Conservation (phyloP, 2,888 invertebrate species). For the Lasioglossum pauxillum region DNA sequence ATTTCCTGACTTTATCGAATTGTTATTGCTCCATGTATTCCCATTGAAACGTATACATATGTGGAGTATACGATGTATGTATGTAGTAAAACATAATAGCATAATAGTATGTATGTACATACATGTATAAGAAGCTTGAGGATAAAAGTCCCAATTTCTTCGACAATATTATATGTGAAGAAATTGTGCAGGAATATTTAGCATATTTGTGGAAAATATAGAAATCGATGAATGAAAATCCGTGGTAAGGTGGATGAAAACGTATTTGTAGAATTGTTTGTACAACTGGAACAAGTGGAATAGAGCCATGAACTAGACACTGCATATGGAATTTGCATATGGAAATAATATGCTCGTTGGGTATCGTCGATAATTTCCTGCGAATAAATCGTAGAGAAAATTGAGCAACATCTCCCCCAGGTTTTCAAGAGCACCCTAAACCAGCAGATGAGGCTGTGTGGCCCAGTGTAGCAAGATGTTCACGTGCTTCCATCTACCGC, state of each 20-base stretch:
- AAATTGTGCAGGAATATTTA: background rate
- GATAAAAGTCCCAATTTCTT: background rate
- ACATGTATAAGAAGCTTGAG: background rate
- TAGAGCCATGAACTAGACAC: background rate
- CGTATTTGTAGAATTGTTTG: background rate
- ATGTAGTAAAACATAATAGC: no score
- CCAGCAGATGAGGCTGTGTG: slow-evolving; percentile 10
- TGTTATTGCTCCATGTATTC: background rate
- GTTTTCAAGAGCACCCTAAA: slow-evolving; percentile 14
- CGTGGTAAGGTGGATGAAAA: background rate
- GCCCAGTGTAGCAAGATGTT: slow-evolving; percentile 38
- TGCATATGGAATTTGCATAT: background rate
- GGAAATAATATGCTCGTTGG: background rate
- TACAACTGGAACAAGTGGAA: background rate
- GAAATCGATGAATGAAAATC: background rate
- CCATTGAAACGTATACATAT: background rate
- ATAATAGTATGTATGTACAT: background rate
- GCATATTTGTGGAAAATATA: background rate
- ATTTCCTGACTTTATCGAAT: no score
- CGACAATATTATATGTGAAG: background rate
- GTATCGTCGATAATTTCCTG: background rate
- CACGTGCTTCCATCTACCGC: slow-evolving; percentile 67
- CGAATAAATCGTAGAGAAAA: background rate
- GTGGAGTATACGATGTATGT: no score
- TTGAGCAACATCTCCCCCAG: background rate